A percentile compares a stretch with the other conserved stretches of the same genome.
These are phyloP conservation scores for Machimus rusticus DNA, from an alignment of 2,888 invertebrate genomes.

Conservation along the genomic window DNA sequence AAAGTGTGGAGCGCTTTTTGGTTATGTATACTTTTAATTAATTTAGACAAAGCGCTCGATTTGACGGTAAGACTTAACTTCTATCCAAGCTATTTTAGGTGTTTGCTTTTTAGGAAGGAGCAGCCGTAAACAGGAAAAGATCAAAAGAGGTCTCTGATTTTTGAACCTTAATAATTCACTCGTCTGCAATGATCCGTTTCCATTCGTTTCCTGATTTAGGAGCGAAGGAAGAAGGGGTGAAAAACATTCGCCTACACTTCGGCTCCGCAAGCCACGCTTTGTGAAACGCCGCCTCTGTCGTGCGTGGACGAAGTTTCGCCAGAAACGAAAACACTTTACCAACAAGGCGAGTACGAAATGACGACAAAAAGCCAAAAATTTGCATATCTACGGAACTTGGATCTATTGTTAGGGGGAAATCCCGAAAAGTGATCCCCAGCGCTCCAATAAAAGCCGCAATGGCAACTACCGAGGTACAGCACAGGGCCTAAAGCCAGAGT, in stretches of 20 bases:
- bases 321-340: not conserved
- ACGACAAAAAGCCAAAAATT: conserved; percentile 23
- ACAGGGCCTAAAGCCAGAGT: not conserved
- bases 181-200: not conserved
- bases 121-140: not conserved
- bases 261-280: not conserved
- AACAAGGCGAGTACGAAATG: not conserved
- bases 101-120: not conserved
- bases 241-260: not conserved
- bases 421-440: conserved; percentile 25
- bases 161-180: not conserved
- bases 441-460: conserved; percentile 21
- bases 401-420: conserved; percentile 22
- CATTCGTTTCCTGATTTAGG: not conserved
- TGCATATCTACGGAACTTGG: conserved; percentile 24
- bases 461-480: not conserved
- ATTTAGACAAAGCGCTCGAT: too few species aligned
- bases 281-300: not conserved
- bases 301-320: not conserved
- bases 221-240: not conserved
- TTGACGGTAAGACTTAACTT: not conserved
- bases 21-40: too few species aligned
- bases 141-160: not conserved
- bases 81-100: not conserved
- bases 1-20: too few species aligned